Evolutionary conservation across 2,797 vertebrate genomes (phyloP).

Genomic region (Limnodromus scolopaceus): DNA sequence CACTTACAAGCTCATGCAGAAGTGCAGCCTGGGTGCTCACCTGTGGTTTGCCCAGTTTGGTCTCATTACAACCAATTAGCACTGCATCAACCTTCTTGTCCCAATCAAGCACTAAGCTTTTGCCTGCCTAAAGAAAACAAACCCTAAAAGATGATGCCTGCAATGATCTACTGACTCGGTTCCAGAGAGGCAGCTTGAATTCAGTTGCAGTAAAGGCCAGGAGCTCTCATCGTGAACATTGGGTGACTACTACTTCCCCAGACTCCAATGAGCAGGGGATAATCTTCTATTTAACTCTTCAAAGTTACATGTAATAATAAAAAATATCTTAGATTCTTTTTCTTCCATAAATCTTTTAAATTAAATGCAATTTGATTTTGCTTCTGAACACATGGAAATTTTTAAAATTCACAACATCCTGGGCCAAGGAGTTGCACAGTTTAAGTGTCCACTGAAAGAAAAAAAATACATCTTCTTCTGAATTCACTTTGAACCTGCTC

Average conservation of each 20-base stretch:
- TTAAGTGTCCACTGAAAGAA: not conserved
- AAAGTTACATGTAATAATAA: not conserved
- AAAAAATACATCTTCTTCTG: not conserved
- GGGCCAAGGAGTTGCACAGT: not conserved
- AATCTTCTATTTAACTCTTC: not conserved
- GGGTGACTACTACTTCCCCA: not conserved
- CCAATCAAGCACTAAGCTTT: not conserved
- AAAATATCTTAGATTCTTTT: fast-evolving
- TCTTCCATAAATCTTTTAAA: not conserved
- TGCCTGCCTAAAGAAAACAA: not conserved
- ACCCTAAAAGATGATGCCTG: not conserved
- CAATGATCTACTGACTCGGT: not conserved
- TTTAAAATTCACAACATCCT: not conserved
- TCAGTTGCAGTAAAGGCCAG: not conserved
- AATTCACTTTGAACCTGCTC: not conserved
- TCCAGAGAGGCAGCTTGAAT: not conserved
- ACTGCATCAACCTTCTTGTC: not conserved
- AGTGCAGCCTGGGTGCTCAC: not conserved
- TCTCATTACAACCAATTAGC: not conserved
- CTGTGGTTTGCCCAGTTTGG: not conserved
- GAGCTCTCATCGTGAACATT: not conserved
- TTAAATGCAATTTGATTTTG: not conserved
- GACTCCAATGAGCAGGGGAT: not conserved
- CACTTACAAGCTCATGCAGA: not conserved
- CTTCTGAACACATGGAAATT: not conserved